Base-by-base conservation (phyloP, 2,888 invertebrate genomes). In the Melanophora roralis region DNA sequence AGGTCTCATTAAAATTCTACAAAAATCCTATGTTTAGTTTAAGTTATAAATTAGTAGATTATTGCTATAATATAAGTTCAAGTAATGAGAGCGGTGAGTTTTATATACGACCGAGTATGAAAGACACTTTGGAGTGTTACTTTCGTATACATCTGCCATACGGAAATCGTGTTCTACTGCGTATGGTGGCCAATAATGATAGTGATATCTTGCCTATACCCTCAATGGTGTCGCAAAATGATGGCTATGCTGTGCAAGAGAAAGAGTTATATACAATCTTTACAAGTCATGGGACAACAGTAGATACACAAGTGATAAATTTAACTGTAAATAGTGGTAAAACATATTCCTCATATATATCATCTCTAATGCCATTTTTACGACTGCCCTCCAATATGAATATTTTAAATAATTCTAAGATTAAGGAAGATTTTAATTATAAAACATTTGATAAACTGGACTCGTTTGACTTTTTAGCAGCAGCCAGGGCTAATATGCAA, bases 121-220 rank as follows among this genome's bases (percentile, higher is more conserved):
- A 91, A 1, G 90, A 91, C 12, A 92, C 92, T 51, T 88, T 94
- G 27, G 90, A 92, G 82, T 94, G 95, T 88, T 93, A 93, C 23
- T 94, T 94, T 88, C 91, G 91, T 83, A 93, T 94, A 65, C 93
- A 93, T 85, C 88, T 94, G 83, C 94, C 94, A 1, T 94, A 93
- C 85, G 94, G 95, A 2, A 93, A 94, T 88, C 90, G 92, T 78
- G 92, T 94, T 9, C 92, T 93, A 57, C 71, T 87, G 78, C 92
- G 88, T 91, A 92, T 91, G 92, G 92, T 76, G 75, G 86, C 84
- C 78, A 87, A 87, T 83, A 84, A 85, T 69, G 84, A 83, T 53
- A 85, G 84, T 53, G 83, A 83, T 51, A 82, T 85, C 21, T 55
- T 85, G 19, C 82, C 81, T 27, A 81, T 62, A 71, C 78, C 81